Evolutionary conservation across 1,140 invertebrate species (phyloP).

Genomic region (Drosophila auraria): DNA sequence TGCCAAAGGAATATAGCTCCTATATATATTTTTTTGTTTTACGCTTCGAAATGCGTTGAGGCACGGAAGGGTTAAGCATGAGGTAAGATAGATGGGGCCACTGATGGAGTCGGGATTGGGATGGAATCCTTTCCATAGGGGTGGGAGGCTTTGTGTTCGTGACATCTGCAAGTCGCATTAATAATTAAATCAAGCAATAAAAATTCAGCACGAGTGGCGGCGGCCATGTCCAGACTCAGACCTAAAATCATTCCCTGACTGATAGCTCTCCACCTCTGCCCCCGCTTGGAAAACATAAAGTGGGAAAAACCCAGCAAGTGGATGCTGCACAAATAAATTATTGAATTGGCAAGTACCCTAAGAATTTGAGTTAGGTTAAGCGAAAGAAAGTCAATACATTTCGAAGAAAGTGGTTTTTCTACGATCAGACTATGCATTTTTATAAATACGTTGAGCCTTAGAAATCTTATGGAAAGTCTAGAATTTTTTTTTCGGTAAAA

Average conservation of each 20-base stretch:
- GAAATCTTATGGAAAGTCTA: too few relatives aligned
- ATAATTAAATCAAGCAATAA: conserved; percentile 84
- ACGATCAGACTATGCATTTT: neutral
- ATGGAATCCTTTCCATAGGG: conserved; percentile 13
- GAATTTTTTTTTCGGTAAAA: too few relatives aligned
- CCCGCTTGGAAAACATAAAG: neutral
- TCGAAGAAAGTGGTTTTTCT: too few relatives aligned
- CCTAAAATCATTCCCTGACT: conserved; percentile 27
- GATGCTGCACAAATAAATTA: conserved; percentile 19
- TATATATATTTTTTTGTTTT: conserved; percentile 55
- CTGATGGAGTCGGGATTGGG: conserved; percentile 16
- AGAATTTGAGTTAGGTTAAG: neutral
- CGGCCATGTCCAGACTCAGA: conserved; percentile 34
- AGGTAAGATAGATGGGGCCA: conserved; percentile 44
- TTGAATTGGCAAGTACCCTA: conserved; percentile 10
- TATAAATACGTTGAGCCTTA: neutral
- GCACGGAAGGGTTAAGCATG: conserved; percentile 74
- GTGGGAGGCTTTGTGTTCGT: conserved; percentile 59
- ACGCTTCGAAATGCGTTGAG: conserved; percentile 73
- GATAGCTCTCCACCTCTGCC: conserved; percentile 14
- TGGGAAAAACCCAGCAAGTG: neutral
- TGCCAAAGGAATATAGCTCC: conserved; percentile 23
- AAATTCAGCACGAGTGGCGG: conserved; percentile 79
- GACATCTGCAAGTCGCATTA: conserved; percentile 83
- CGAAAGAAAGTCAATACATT: neutral